These are phyloP conservation scores for Yoshiicerus persimilis DNA, from an alignment of 1,140 invertebrate species.

Conservation along the genomic window DNA sequence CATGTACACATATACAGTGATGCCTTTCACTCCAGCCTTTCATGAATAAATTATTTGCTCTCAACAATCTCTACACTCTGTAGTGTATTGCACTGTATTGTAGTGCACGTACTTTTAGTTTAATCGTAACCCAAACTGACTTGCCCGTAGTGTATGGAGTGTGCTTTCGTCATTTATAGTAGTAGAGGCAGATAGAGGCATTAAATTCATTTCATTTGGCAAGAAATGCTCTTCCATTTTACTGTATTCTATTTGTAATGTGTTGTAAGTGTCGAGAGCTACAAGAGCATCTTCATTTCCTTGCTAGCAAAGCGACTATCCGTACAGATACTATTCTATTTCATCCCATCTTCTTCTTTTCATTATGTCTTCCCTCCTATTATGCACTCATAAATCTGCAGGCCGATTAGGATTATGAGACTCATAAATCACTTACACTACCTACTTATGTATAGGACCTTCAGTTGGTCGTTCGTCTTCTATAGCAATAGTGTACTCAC, in stretches of 20 bases:
- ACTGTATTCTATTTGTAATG: neutral
- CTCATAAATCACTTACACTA: constrained; percentile 32
- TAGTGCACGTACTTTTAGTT: neutral
- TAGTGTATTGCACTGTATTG: neutral
- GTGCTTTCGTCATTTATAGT: neutral
- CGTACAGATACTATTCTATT: neutral
- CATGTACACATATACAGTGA: neutral
- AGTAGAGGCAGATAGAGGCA: neutral
- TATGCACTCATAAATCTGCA: constrained; percentile 37
- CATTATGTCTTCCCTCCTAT: constrained; percentile 25
- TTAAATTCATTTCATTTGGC: constrained; percentile 13
- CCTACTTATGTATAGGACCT: neutral
- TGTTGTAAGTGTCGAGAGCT: neutral
- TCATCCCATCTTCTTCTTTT: constrained; percentile 7
- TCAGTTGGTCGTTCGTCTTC: neutral
- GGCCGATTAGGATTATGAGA: constrained; percentile 37
- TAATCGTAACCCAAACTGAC: neutral
- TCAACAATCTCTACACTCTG: neutral
- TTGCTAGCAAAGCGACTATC: neutral
- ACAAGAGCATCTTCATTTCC: neutral
- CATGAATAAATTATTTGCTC: constrained; percentile 8
- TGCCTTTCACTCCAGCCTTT: neutral
- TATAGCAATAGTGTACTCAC: neutral
- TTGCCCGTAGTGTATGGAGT: neutral
- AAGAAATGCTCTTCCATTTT: neutral